Evolutionary conservation across 2,113 vertebrate species (phyloP).

Genomic region (Lutjanus erythropterus): DNA sequence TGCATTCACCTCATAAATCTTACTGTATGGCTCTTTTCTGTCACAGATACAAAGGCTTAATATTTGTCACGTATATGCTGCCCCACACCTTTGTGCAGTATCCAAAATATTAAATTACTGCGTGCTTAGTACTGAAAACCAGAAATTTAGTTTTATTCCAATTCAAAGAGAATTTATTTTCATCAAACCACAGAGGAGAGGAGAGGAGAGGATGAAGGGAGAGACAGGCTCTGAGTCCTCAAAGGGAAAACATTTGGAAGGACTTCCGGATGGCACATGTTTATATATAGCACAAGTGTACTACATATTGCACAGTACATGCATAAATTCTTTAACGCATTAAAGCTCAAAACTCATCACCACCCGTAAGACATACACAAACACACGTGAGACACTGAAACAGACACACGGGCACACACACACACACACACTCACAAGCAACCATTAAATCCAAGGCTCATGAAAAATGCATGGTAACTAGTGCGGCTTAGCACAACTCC

Average conservation of each 20-base stretch:
- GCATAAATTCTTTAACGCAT: constrained; percentile 70
- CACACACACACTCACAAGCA: constrained; percentile 47
- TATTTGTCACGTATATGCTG: too few species aligned
- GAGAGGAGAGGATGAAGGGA: background rate
- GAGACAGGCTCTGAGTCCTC: constrained; percentile 20
- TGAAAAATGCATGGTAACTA: constrained; percentile 82
- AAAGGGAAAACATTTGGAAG: constrained; percentile 58
- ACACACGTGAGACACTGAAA: constrained; percentile 41
- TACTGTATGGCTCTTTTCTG: too few species aligned
- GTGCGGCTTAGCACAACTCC: constrained; percentile 71
- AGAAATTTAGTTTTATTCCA: too few species aligned
- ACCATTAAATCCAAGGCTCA: constrained; percentile 73
- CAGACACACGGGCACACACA: constrained; percentile 25
- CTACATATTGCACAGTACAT: constrained; percentile 47
- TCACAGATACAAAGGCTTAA: too few species aligned
- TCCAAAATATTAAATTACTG: too few species aligned
- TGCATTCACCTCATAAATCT: too few species aligned
- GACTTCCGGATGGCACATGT: constrained; percentile 44
- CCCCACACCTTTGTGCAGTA: too few species aligned
- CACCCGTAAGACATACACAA: constrained; percentile 41
- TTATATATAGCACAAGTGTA: constrained; percentile 65
- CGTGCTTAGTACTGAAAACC: too few species aligned
- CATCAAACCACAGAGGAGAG: too few species aligned
- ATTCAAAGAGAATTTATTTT: too few species aligned
- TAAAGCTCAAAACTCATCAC: constrained; percentile 62